Percentiles rank a stretch among this genome's conserved stretches.
Evolutionary conservation across 2,797 vertebrate genomes (phyloP).

Genomic region (Lophius americanus): DNA sequence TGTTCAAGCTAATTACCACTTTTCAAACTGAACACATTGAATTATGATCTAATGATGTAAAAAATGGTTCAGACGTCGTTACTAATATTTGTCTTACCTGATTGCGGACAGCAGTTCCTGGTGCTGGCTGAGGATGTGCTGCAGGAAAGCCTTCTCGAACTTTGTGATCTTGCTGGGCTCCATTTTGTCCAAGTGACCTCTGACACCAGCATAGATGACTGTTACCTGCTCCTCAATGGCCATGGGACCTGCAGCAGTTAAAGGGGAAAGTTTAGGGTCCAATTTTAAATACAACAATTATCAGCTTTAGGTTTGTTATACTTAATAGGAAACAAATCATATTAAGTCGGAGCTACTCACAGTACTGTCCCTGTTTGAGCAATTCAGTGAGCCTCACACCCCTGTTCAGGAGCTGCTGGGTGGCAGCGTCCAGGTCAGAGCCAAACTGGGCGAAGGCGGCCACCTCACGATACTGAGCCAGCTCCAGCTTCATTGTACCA

Average conservation of each 20-base stretch:
- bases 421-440: slow-evolving; percentile 97
- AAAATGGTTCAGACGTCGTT: neutral
- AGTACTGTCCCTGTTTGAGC: slow-evolving; percentile 97
- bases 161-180: slow-evolving; percentile 98
- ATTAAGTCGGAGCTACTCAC: slow-evolving; percentile 66
- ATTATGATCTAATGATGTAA: no score
- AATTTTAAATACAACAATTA: neutral
- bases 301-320: neutral
- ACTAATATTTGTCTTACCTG: slow-evolving; percentile 75
- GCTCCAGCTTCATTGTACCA: slow-evolving; percentile 97
- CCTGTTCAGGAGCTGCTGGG: slow-evolving; percentile 96
- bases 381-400: slow-evolving; percentile 96
- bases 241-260: slow-evolving; percentile 86
- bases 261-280: rapidly evolving
- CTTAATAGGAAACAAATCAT: neutral
- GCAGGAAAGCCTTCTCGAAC: slow-evolving; percentile 94
- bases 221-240: slow-evolving; percentile 98
- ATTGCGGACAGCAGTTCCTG: slow-evolving; percentile 89
- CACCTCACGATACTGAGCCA: slow-evolving; percentile 97
- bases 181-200: slow-evolving; percentile 96
- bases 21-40: neutral
- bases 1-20: neutral
- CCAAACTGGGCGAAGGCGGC: slow-evolving; percentile 98
- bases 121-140: slow-evolving; percentile 92
- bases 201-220: slow-evolving; percentile 97